These are phyloP conservation scores for Scarus forsteni DNA, from an alignment of 2,797 vertebrate genomes.

Conservation along the genomic window DNA sequence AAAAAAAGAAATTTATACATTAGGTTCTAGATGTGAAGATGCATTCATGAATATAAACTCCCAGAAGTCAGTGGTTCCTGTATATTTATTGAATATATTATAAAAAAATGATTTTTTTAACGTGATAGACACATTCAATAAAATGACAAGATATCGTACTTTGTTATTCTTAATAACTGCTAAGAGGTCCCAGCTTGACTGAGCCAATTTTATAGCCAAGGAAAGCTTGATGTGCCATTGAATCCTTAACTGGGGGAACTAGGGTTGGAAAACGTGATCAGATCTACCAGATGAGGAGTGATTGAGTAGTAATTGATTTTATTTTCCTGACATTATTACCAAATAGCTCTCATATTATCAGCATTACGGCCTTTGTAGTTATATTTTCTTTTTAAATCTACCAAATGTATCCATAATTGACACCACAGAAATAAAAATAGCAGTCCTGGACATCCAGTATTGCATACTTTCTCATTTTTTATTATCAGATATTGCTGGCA, in stretches of 20 bases:
- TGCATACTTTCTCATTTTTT: too few relatives aligned
- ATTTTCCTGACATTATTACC: too few relatives aligned
- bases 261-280: too few relatives aligned
- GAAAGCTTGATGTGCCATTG: slow-evolving; percentile 65
- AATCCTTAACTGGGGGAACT: slow-evolving; percentile 7
- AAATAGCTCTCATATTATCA: too few relatives aligned
- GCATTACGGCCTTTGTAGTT: too few relatives aligned
- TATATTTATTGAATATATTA: slow-evolving; percentile 83
- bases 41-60: slow-evolving; percentile 54
- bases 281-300: too few relatives aligned
- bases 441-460: too few relatives aligned
- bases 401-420: too few relatives aligned
- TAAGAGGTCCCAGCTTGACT: slow-evolving; percentile 27
- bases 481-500: too few relatives aligned
- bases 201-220: slow-evolving; percentile 44
- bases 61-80: slow-evolving; percentile 53
- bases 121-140: slow-evolving; percentile 67
- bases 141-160: slow-evolving; percentile 59
- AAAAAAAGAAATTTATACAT: slow-evolving; percentile 23
- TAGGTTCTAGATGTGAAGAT: slow-evolving; percentile 43
- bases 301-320: too few relatives aligned
- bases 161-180: slow-evolving; percentile 42
- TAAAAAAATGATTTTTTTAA: slow-evolving; percentile 62
- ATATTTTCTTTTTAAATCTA: too few relatives aligned
- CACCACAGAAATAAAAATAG: too few relatives aligned